Percentiles rank a stretch among this genome's conserved stretches.
Evolutionary conservation across 2,888 invertebrate genomes (phyloP).

Genomic region (Aphodius sticticus): DNA sequence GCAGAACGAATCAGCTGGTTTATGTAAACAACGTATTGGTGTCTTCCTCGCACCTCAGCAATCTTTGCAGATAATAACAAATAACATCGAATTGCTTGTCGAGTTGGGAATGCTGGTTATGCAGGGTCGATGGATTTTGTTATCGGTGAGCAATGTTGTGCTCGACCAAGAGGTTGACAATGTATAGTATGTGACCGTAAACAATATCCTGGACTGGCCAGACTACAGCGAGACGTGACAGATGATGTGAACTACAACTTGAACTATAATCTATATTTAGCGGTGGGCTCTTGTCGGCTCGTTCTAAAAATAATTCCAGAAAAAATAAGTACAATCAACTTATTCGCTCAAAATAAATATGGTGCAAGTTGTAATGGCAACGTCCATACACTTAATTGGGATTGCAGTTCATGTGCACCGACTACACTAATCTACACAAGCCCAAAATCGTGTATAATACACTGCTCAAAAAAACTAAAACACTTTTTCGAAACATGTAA

Average conservation of each 20-base stretch:
- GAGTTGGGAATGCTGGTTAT: too few relatives aligned
- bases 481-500: too few relatives aligned
- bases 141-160: not conserved
- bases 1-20: not conserved
- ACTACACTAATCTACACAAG: too few relatives aligned
- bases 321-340: slow-evolving; percentile 37
- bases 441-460: too few relatives aligned
- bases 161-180: too few relatives aligned
- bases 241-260: slow-evolving; percentile 37
- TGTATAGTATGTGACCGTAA: not conserved
- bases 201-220: not conserved
- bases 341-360: slow-evolving; percentile 32
- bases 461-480: too few relatives aligned
- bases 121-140: not conserved
- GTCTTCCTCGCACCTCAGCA: too few relatives aligned
- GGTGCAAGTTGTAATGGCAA: not conserved
- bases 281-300: slow-evolving; percentile 12
- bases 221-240: slow-evolving; percentile 21
- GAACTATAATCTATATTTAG: slow-evolving; percentile 40
- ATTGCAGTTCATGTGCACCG: not conserved
- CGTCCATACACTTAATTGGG: not conserved
- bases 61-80: too few relatives aligned
- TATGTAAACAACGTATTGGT: not conserved
- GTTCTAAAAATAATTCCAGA: slow-evolving; percentile 35
- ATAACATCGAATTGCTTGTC: too few relatives aligned